Evolutionary conservation across 2,888 invertebrate genomes (phyloP).

Genomic region (Leptarthrus brevirostris): DNA sequence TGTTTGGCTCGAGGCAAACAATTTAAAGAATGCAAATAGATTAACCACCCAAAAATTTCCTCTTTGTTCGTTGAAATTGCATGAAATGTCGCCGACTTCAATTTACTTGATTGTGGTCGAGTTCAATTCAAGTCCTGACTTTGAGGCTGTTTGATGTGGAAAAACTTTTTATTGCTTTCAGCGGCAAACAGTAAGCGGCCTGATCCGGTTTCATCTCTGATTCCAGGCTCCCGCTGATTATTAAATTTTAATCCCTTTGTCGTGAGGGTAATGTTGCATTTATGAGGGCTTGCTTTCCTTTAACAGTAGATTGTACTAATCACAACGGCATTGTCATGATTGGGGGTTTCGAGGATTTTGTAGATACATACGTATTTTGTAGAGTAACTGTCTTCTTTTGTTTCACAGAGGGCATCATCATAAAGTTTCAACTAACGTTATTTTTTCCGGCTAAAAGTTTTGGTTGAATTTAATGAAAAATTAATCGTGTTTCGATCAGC

Average conservation of each 20-base stretch:
- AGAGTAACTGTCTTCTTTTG: too few relatives aligned
- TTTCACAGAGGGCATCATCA: too few relatives aligned
- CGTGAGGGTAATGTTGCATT: conserved; percentile 24
- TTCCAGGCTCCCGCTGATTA: conserved; percentile 42
- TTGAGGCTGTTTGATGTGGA: conserved; percentile 8
- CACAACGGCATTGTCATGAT: too few relatives aligned
- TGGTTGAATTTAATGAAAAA: too few relatives aligned
- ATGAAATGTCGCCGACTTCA: conserved; percentile 13
- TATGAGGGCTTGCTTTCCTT: background rate
- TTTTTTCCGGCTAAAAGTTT: too few relatives aligned
- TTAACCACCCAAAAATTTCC: conserved; percentile 33
- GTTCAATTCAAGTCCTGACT: conserved; percentile 30
- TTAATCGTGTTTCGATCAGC: too few relatives aligned
- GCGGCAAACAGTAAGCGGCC: conserved; percentile 22
- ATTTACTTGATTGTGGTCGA: conserved; percentile 30
- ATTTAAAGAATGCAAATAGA: conserved; percentile 32
- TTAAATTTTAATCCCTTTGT: conserved; percentile 49
- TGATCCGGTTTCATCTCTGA: conserved; percentile 45
- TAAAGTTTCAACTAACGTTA: too few relatives aligned
- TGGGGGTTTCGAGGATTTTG: too few relatives aligned
- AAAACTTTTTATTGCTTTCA: too few relatives aligned
- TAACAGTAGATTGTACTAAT: too few relatives aligned
- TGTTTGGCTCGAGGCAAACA: background rate
- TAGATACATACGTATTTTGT: too few relatives aligned
- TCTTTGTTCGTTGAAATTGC: conserved; percentile 29